Percentiles rank a stretch among this genome's conserved stretches.
Conservation (phyloP, 2,113 vertebrate genomes). For the Austrofundulus limnaeus region DNA sequence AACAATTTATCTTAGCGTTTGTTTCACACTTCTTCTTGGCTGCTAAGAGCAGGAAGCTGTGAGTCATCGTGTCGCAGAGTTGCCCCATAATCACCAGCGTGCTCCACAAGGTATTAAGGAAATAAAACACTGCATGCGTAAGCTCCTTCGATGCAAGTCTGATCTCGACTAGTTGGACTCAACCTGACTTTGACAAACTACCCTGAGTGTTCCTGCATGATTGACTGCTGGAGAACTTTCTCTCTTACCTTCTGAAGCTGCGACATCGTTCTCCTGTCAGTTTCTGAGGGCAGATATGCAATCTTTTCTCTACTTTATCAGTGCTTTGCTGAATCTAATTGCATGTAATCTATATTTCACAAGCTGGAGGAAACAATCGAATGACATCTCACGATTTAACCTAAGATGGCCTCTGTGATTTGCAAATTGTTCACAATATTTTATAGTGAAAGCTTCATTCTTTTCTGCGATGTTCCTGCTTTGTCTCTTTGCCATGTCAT, state of each 20-base stretch:
- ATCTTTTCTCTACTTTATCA: slow-evolving; percentile 4
- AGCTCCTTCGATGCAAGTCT: slow-evolving; percentile 2
- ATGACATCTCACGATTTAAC: not conserved
- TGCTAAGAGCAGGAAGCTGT: slow-evolving; percentile 55
- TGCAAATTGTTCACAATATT: slow-evolving; percentile 32
- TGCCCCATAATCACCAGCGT: slow-evolving; percentile 41
- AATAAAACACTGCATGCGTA: slow-evolving; percentile 12
- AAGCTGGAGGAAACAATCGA: not conserved
- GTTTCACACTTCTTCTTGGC: slow-evolving; percentile 31
- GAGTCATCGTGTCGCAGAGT: slow-evolving; percentile 65
- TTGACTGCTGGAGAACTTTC: slow-evolving; percentile 15
- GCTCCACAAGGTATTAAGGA: slow-evolving; percentile 29
- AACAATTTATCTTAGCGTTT: slow-evolving; percentile 26
- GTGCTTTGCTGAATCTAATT: not conserved
- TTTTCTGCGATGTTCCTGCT: slow-evolving; percentile 9
- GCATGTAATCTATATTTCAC: slow-evolving; percentile 38
- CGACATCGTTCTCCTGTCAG: slow-evolving; percentile 20
- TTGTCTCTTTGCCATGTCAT: slow-evolving; percentile 26
- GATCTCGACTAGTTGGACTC: slow-evolving; percentile 11
- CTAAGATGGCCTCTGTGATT: slow-evolving; percentile 14
- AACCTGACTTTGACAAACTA: slow-evolving; percentile 12
- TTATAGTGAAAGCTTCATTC: slow-evolving; percentile 14
- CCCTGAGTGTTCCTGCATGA: not conserved
- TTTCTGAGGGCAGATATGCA: slow-evolving; percentile 13
- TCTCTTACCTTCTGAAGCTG: slow-evolving; percentile 14